Percentiles rank a stretch among this genome's conserved stretches.
phyloP scores from a whole-genome alignment of 2,797 vertebrate genomes.

The Leptatherina wallacei region DNA sequence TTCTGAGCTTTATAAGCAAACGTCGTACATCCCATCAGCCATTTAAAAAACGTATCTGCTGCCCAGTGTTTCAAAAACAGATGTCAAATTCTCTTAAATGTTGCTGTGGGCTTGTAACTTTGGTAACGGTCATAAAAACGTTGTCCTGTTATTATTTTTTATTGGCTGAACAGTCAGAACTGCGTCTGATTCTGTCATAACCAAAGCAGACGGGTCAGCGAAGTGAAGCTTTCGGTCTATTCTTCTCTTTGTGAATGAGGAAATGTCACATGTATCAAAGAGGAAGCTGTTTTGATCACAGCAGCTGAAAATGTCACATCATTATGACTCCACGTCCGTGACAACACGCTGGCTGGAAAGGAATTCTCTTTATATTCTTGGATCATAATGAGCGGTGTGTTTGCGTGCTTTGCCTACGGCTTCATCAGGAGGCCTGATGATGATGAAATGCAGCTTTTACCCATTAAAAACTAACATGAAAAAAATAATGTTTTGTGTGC shows the following conservation, averaged over 20 bases:
- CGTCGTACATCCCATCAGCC: background rate
- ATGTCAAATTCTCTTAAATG: constrained; percentile 36
- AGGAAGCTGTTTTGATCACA: constrained; percentile 27
- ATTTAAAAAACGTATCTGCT: constrained; percentile 19
- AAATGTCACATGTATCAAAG: constrained; percentile 40
- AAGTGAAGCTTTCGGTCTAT: constrained; percentile 11
- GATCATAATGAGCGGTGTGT: constrained; percentile 53
- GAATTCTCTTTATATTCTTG: constrained; percentile 29
- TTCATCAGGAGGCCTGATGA: constrained; percentile 26
- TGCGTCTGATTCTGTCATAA: constrained; percentile 21
- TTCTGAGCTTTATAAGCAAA: background rate
- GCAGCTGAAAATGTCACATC: constrained; percentile 53
- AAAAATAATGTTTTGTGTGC: constrained; percentile 17
- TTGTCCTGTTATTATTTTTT: constrained; percentile 26
- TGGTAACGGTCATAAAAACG: constrained; percentile 31
- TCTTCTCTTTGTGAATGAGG: constrained; percentile 9
- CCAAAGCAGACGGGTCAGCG: background rate
- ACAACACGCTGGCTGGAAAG: constrained; percentile 19
- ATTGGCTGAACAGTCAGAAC: constrained; percentile 3
- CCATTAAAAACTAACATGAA: constrained; percentile 47
- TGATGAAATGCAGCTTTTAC: constrained; percentile 47
- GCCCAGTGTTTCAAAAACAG: constrained; percentile 40
- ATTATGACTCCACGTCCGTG: constrained; percentile 33
- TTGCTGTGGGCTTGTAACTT: constrained; percentile 31
- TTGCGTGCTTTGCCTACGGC: constrained; percentile 29